Conservation (phyloP, 2,797 vertebrate genomes). For the Anguilla pacifica region DNA sequence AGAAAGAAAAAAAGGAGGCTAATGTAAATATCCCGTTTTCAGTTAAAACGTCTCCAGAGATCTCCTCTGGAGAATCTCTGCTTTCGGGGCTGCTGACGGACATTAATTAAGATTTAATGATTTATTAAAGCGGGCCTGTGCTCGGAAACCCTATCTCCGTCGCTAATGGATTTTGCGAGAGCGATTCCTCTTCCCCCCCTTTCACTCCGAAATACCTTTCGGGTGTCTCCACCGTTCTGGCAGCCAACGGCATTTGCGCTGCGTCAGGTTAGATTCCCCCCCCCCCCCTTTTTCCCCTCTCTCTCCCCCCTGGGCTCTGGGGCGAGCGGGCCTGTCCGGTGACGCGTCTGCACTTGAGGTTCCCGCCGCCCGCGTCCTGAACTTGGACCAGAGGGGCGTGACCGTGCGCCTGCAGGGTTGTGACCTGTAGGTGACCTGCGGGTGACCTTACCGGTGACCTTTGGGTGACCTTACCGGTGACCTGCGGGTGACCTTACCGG, state of each 20-base stretch:
- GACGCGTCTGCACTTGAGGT: constrained; percentile 37
- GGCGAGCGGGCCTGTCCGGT: neutral
- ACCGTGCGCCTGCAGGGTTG: neutral
- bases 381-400: constrained; percentile 34
- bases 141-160: constrained; percentile 71
- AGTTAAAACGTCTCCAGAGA: constrained; percentile 27
- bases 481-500: no score
- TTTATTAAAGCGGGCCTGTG: constrained; percentile 72
- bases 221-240: constrained; percentile 55
- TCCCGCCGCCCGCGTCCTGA: constrained; percentile 30
- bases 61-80: constrained; percentile 72
- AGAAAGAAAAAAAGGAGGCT: neutral
- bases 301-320: neutral
- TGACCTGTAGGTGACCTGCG: neutral
- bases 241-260: neutral
- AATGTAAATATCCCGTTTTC: constrained; percentile 19
- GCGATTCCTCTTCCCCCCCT: constrained; percentile 61
- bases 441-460: constrained; percentile 27
- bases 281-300: neutral
- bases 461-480: constrained; percentile 34
- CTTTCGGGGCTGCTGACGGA: constrained; percentile 65
- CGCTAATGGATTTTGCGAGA: constrained; percentile 71
- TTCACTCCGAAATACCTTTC: constrained; percentile 53
- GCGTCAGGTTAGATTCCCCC: neutral
- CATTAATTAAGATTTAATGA: constrained; percentile 73